Conservation (phyloP, 1,140 invertebrate genomes). For the Aphaenogaster rudis region DNA sequence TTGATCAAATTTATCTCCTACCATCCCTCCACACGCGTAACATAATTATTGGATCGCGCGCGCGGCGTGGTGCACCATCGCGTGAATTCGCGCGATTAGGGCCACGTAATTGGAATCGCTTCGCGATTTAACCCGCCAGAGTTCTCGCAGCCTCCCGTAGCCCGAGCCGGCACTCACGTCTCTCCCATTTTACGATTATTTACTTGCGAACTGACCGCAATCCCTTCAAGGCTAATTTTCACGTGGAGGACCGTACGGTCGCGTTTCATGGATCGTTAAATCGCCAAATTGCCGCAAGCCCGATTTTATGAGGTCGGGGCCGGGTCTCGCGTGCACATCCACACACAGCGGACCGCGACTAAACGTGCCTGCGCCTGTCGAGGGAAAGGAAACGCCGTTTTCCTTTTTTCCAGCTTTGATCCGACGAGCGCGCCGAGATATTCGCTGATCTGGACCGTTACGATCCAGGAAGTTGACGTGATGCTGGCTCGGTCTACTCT, state of each 20-base stretch:
- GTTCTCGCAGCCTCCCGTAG: neutral
- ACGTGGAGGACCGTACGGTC: neutral
- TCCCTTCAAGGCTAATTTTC: conserved; percentile 15
- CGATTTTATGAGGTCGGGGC: conserved; percentile 4
- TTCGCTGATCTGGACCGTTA: neutral
- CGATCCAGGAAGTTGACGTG: conserved; percentile 6
- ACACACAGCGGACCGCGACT: neutral
- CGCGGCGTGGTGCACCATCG: neutral
- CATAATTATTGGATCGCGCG: conserved; percentile 13
- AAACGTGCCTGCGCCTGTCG: neutral
- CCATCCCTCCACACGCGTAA: neutral
- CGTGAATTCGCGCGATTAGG: conserved; percentile 1
- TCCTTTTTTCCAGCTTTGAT: neutral
- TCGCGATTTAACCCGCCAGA: neutral
- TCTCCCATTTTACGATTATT: conserved; percentile 30
- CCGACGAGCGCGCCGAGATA: neutral
- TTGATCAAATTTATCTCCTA: conserved; percentile 27
- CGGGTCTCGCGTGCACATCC: neutral
- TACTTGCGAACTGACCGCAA: conserved; percentile 1
- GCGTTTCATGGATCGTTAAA: conserved; percentile 53
- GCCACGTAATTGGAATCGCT: conserved; percentile 16
- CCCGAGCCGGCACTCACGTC: neutral
- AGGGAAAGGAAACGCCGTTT: conserved; percentile 16
- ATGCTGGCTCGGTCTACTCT: neutral
- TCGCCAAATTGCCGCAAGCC: conserved; percentile 39